These are phyloP conservation scores for Lysandra bellargus DNA, from an alignment of 2,888 invertebrate species.

Conservation along the genomic window DNA sequence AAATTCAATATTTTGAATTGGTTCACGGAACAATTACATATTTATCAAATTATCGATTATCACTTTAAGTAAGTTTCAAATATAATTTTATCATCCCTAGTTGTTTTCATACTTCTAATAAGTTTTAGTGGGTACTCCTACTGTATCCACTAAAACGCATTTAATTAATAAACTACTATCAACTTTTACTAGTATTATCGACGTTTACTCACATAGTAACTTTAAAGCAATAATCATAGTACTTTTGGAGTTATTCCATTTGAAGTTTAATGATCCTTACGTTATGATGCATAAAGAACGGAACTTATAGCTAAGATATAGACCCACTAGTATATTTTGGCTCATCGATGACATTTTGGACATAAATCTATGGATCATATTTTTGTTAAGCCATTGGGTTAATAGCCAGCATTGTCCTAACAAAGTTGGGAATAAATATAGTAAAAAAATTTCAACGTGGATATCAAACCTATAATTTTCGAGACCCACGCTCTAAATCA, in stretches of 20 bases:
- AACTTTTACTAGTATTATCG: neutral
- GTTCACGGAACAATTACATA: no score
- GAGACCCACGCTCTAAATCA: neutral
- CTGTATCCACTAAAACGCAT: neutral
- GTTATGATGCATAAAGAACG: neutral
- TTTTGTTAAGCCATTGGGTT: no score
- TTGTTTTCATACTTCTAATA: no score
- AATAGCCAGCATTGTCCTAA: no score
- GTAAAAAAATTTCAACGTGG: no score
- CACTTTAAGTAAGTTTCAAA: no score
- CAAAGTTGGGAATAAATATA: no score
- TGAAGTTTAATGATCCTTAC: neutral
- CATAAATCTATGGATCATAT: no score
- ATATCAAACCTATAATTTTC: no score
- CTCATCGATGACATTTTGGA: neutral
- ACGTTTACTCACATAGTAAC: neutral
- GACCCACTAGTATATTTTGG: neutral
- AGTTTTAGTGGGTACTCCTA: neutral
- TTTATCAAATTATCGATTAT: no score
- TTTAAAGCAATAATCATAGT: neutral
- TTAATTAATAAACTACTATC: neutral
- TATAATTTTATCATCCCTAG: no score
- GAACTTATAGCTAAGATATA: neutral
- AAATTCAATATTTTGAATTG: no score
- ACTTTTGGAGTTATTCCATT: neutral